phyloP scores from a whole-genome alignment of 2,888 invertebrate genomes.

The Drosophila conformis region DNA sequence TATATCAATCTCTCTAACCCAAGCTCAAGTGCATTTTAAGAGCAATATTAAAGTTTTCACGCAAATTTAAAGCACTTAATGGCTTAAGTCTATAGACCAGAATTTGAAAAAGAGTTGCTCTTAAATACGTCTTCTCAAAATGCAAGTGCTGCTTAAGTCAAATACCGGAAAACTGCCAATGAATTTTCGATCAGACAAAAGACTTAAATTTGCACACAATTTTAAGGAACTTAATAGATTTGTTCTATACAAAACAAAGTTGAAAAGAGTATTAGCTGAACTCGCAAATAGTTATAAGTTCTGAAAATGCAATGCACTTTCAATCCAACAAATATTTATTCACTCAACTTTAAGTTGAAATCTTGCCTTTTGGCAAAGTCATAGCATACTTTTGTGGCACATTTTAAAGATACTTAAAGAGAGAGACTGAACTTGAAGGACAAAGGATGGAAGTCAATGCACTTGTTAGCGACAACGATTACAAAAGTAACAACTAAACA shows the following conservation, averaged over 20 bases:
- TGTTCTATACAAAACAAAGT: background rate
- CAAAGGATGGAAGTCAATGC: constrained; percentile 40
- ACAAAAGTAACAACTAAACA: constrained; percentile 13
- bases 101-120: background rate
- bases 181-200: background rate
- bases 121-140: background rate
- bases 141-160: background rate
- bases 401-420: background rate
- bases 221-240: background rate
- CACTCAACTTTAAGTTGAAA: constrained; percentile 1
- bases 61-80: too few species aligned
- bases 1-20: background rate
- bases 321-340: background rate
- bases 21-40: background rate
- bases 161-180: background rate
- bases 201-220: background rate
- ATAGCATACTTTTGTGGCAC: constrained; percentile 55
- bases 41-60: too few species aligned
- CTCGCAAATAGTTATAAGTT: too few species aligned
- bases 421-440: constrained; percentile 23
- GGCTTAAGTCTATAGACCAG: too few species aligned
- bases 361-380: constrained; percentile 5
- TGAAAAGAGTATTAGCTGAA: background rate
- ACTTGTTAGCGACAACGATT: constrained; percentile 30
- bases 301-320: background rate